Evolutionary conservation across 2,113 vertebrate species (phyloP).

Genomic region (Perca schrenkii): DNA sequence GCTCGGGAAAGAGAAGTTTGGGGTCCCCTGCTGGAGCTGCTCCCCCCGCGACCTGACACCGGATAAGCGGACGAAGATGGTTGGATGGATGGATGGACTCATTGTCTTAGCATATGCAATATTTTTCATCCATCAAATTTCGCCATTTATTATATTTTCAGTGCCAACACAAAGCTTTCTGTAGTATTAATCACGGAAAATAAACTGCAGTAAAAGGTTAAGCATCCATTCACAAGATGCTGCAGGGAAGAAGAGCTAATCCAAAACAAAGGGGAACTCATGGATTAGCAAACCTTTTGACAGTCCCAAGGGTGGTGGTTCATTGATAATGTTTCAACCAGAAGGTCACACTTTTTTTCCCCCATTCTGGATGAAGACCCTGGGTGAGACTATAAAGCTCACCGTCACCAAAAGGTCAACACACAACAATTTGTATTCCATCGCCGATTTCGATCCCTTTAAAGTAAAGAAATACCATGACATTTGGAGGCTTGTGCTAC

Average conservation of each 20-base stretch:
- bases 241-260: neutral
- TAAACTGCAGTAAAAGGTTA: conserved; percentile 28
- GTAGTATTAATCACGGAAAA: conserved; percentile 1
- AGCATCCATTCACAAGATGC: conserved; percentile 29
- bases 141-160: neutral
- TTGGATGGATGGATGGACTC: neutral
- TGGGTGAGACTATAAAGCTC: conserved; percentile 8
- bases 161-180: neutral
- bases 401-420: conserved; percentile 57
- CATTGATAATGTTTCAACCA: conserved; percentile 45
- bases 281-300: conserved; percentile 28
- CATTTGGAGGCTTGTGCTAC: conserved; percentile 34
- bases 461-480: conserved; percentile 48
- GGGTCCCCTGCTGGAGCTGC: no score
- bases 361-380: conserved; percentile 18
- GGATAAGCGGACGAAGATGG: no score
- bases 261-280: conserved; percentile 17
- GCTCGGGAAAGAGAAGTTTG: no score
- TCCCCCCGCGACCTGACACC: no score
- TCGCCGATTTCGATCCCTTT: neutral
- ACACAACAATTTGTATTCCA: conserved; percentile 39
- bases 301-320: conserved; percentile 15
- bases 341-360: conserved; percentile 57
- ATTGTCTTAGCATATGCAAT: neutral
- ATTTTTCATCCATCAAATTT: conserved; percentile 8